These are phyloP conservation scores for Pseudopipra pipra DNA, from an alignment of 2,113 vertebrate genomes.

Conservation along the genomic window DNA sequence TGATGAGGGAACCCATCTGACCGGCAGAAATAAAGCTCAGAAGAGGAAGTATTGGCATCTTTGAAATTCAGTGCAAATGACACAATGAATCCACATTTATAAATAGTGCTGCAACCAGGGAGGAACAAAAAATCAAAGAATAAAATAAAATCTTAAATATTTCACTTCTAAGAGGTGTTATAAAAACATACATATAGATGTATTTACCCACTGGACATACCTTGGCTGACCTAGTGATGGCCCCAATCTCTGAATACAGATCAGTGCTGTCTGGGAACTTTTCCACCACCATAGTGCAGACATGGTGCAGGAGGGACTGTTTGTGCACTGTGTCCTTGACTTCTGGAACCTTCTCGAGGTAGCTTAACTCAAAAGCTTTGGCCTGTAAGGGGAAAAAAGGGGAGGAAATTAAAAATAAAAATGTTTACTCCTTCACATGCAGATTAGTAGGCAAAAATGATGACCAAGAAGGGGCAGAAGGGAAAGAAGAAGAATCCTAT, in stretches of 20 bases:
- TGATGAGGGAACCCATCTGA: constrained; percentile 15
- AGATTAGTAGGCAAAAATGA: background rate
- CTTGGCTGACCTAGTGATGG: constrained; percentile 95
- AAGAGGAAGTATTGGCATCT: background rate
- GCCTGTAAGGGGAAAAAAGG: constrained; percentile 71
- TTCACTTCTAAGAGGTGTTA: background rate
- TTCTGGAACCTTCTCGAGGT: constrained; percentile 98
- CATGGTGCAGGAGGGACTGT: constrained; percentile 94
- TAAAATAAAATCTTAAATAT: background rate
- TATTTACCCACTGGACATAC: constrained; percentile 63
- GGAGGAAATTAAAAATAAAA: background rate
- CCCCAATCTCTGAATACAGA: constrained; percentile 96
- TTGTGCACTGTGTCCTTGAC: constrained; percentile 99
- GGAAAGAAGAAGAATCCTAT: background rate
- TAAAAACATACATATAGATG: background rate
- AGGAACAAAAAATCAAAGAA: background rate
- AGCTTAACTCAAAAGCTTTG: constrained; percentile 97
- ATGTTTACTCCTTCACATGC: background rate
- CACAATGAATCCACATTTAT: background rate
- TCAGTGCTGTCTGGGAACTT: constrained; percentile 96
- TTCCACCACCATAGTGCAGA: constrained; percentile 93
- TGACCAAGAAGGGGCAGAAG: background rate
- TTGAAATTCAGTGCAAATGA: constrained; percentile 25
- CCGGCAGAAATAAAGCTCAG: background rate
- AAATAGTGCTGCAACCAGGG: background rate